Percentiles rank a stretch among this genome's conserved stretches.
Conservation (phyloP, 2,797 vertebrate species). For the Crocodylus rhombifer region DNA sequence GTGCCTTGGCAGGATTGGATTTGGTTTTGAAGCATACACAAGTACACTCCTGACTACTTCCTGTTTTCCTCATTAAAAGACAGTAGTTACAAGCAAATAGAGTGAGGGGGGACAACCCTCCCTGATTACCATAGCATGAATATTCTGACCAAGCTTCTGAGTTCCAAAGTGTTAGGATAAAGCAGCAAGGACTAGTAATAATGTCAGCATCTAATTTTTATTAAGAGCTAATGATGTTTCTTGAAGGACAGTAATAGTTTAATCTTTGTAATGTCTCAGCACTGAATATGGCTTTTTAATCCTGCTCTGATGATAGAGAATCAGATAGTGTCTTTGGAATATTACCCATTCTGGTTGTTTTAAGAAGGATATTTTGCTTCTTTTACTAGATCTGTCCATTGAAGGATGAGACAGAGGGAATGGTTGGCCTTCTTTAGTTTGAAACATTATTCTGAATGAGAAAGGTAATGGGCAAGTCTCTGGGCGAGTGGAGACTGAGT, state of each 20-base stretch:
- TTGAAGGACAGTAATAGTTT: neutral
- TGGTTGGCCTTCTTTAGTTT: conserved; percentile 44
- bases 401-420: conserved; percentile 75
- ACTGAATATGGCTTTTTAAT: neutral
- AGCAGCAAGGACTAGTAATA: conserved; percentile 1
- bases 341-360: neutral
- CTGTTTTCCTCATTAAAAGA: neutral
- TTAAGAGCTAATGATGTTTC: neutral
- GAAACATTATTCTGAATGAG: too few species aligned
- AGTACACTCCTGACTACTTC: neutral
- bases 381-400: conserved; percentile 76
- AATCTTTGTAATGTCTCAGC: neutral
- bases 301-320: conserved; percentile 14
- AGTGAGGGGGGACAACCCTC: neutral
- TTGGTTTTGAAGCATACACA: neutral
- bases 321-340: neutral
- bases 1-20: neutral
- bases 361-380: conserved; percentile 59
- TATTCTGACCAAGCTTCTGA: neutral
- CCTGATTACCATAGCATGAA: neutral
- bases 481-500: conserved; percentile 69
- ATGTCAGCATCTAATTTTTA: neutral
- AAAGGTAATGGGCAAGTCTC: conserved; percentile 58
- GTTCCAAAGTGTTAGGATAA: neutral
- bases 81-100: neutral